Conservation (phyloP, 2,797 vertebrate species). For the Crocodylus rhombifer region DNA sequence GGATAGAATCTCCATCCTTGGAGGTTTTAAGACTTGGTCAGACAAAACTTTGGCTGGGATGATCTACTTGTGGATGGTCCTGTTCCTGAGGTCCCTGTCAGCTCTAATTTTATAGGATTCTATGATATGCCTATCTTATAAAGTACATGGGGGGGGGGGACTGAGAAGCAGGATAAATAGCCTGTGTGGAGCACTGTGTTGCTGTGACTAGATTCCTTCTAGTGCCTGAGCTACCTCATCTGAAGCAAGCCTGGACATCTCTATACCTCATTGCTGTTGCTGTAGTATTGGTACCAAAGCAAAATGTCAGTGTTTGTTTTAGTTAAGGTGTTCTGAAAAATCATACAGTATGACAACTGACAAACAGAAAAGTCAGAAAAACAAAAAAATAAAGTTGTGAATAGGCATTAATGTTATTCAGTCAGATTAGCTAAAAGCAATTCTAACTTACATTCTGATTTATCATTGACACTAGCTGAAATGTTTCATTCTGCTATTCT, state of each 20-base stretch:
- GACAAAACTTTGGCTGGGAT: too few species aligned
- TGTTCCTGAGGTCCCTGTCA: too few species aligned
- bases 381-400: background rate
- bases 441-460: background rate
- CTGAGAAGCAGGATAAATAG: background rate
- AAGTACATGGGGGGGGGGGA: too few species aligned
- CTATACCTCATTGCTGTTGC: background rate
- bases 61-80: too few species aligned
- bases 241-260: rapidly evolving
- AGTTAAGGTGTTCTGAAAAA: background rate
- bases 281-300: background rate
- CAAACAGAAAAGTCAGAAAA: background rate
- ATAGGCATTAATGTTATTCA: background rate
- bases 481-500: background rate
- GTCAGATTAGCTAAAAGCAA: background rate
- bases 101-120: too few species aligned
- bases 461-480: background rate
- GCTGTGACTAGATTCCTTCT: background rate
- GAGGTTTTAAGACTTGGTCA: too few species aligned
- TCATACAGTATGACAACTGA: background rate
- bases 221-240: background rate
- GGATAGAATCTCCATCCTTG: too few species aligned
- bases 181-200: background rate
- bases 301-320: background rate
- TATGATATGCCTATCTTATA: too few species aligned